phyloP scores from a whole-genome alignment of 2,113 vertebrate species.

The Notothenia coriiceps region DNA sequence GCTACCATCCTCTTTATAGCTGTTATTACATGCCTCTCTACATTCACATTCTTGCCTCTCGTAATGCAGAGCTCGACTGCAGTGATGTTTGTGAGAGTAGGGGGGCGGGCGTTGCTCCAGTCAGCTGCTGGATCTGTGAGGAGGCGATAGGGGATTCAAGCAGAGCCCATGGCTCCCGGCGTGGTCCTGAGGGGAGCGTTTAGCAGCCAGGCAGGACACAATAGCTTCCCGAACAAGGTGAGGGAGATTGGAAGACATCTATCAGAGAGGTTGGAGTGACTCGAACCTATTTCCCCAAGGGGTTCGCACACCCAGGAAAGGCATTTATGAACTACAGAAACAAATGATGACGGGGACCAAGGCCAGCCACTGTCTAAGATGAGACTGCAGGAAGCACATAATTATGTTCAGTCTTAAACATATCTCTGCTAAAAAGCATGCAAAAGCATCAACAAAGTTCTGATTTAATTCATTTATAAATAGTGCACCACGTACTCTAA shows the following conservation, averaged over 20 bases:
- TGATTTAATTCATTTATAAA: constrained; percentile 36
- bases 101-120: constrained; percentile 39
- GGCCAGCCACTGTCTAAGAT: constrained; percentile 23
- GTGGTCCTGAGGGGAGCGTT: constrained; percentile 70
- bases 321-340: constrained; percentile 74
- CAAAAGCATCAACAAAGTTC: constrained; percentile 30
- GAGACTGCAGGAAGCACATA: constrained; percentile 24
- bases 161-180: constrained; percentile 49
- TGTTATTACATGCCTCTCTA: constrained; percentile 55
- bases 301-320: constrained; percentile 45
- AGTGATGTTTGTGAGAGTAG: constrained; percentile 36
- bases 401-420: constrained; percentile 21
- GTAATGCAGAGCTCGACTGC: constrained; percentile 46
- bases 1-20: constrained; percentile 52
- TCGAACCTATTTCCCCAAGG: constrained; percentile 68
- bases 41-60: constrained; percentile 20
- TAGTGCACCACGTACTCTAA: not conserved
- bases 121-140: constrained; percentile 59
- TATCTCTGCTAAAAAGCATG: constrained; percentile 34
- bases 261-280: constrained; percentile 65
- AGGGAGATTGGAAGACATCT: constrained; percentile 75
- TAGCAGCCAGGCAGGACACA: constrained; percentile 73
- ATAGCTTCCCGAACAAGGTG: constrained; percentile 73
- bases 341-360: constrained; percentile 69
- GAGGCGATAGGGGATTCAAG: constrained; percentile 62